Base-by-base conservation (phyloP, 2,113 vertebrate species). In the Triplophysa dalaica region DNA sequence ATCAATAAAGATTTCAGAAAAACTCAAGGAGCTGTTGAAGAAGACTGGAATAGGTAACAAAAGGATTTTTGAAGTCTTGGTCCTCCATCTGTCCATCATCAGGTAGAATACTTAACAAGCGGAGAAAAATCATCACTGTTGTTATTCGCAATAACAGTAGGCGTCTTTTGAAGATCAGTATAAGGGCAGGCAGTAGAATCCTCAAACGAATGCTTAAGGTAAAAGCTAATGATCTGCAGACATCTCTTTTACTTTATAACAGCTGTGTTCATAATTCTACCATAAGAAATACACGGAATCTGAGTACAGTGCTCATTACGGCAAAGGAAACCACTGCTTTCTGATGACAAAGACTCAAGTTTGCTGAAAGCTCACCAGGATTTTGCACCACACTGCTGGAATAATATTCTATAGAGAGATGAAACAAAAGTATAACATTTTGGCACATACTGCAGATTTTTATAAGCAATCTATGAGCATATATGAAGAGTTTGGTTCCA, bases 201-300 rank as follows among this genome's bases (percentile, higher is more conserved):
- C n/a, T 22, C 22, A 43, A 8, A 9, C 9, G 33, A 73, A 19
- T 60, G 54, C 58, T 60, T n/a, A 60, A 60, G 54, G 70, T 73
- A 73, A 60, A n/a, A 60, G 54, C 54, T 60, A 24, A 60, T 38
- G 54, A 43, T 60, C 70, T 73, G 13, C 54, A 73, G 52, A 33
- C 70, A 60, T 33, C 54, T 72, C 29, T 22, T 73, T 29, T 60
- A 60, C 70, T 73, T 41, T 41, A 21, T 52, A 58, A 60, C 7
- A 73, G 58, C 70, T 73, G 70, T 21, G n/a, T 60, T 73, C n/a
- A 41, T 73, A 8, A 60, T 24, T 68, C 7, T 22, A 68, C 38
- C n/a, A 48, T 50, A 50, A 24, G 66, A 69, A 69, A 50, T 50
- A 73, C 29, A 58, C 3, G 9, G 54, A 70, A 56, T 33, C 17